A percentile compares a stretch with the other conserved stretches of the same genome.
Evolutionary conservation across 2,797 vertebrate species (phyloP).

Genomic region (Sarcophilus harrisii): DNA sequence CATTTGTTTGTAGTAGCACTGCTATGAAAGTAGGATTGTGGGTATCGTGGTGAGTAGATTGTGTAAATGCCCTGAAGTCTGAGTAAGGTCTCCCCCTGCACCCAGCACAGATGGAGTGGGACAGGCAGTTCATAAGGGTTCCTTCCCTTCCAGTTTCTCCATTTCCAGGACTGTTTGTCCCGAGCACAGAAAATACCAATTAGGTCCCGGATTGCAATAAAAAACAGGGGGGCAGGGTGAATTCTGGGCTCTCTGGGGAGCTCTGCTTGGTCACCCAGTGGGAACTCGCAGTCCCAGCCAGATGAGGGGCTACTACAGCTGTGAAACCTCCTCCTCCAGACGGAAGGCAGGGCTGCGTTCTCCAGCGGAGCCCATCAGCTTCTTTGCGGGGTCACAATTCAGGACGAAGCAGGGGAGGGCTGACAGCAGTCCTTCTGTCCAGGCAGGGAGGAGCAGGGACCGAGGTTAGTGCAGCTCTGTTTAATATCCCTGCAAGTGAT

Average conservation of each 20-base stretch:
- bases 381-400: not conserved
- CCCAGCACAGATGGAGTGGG: not conserved
- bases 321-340: not conserved
- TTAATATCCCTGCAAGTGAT: not conserved
- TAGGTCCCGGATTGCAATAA: not conserved
- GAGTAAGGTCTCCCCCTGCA: not conserved
- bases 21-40: not conserved
- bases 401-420: not conserved
- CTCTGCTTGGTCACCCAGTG: not conserved
- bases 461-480: not conserved
- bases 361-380: not conserved
- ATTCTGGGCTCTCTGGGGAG: not conserved
- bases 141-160: not conserved
- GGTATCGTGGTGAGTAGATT: not conserved
- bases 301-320: not conserved
- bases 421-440: not conserved
- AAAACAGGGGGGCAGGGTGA: not conserved
- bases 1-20: not conserved
- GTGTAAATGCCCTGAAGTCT: not conserved
- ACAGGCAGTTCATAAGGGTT: not conserved
- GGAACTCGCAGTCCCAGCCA: not conserved
- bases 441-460: not conserved
- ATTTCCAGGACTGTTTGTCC: not conserved
- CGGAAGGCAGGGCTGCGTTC: not conserved
- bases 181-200: not conserved